phyloP scores from a whole-genome alignment of 2,113 vertebrate genomes.

The Cacatua alba region DNA sequence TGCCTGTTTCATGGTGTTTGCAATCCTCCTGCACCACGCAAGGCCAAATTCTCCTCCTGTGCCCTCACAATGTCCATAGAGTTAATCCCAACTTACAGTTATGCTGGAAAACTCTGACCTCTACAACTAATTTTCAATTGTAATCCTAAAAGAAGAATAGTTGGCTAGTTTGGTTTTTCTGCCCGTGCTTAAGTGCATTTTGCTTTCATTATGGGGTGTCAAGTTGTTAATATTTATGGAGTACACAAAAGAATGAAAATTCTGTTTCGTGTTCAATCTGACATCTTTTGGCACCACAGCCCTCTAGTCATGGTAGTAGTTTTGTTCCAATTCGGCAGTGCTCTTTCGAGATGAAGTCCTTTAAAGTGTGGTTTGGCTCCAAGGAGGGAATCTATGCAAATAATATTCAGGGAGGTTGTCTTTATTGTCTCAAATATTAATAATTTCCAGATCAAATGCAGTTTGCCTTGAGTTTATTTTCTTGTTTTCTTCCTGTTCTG shows the following conservation, averaged over 20 bases:
- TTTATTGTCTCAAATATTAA: slow-evolving; percentile 68
- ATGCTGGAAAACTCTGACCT: slow-evolving; percentile 53
- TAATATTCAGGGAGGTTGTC: slow-evolving; percentile 18
- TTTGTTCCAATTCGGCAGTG: slow-evolving; percentile 40
- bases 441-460: slow-evolving; percentile 65
- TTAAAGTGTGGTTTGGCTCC: slow-evolving; percentile 63
- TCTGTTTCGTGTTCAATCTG: slow-evolving; percentile 65
- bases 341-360: slow-evolving; percentile 49
- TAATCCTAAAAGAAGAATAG: slow-evolving; percentile 60
- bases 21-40: background rate
- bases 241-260: slow-evolving; percentile 62
- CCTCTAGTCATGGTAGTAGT: slow-evolving; percentile 43
- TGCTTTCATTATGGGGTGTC: slow-evolving; percentile 64
- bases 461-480: background rate
- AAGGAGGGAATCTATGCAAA: slow-evolving; percentile 41
- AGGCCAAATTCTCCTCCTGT: background rate
- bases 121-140: slow-evolving; percentile 37
- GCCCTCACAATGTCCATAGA: background rate
- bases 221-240: slow-evolving; percentile 69
- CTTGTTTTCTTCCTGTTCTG: background rate
- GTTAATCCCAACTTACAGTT: slow-evolving; percentile 3
- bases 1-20: background rate
- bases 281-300: slow-evolving; percentile 58
- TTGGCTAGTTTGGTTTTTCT: slow-evolving; percentile 58
- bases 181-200: slow-evolving; percentile 60